Base-by-base conservation (phyloP, 2,888 invertebrate genomes). In the Brachylomia viminalis region DNA sequence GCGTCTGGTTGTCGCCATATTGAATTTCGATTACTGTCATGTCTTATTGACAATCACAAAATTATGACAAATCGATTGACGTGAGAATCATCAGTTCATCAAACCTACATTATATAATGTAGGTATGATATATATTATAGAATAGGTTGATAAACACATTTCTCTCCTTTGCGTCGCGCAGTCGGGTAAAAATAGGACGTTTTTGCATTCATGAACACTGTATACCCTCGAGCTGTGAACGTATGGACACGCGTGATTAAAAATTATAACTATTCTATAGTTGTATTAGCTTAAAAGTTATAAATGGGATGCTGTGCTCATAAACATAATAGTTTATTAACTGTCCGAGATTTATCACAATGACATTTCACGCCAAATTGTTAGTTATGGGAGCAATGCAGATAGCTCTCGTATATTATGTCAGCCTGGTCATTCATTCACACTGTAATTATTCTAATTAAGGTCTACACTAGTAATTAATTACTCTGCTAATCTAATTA, bases 361-460 rank as follows among this genome's bases (percentile, higher is more conserved):
- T 52, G 45, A 45, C 42, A 42, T 69, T 69, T 61, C 23, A n/a
- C 59, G 15, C 23, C 52, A 27, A 79, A 76, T 62, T 33, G 76
- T 61, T 62, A 33, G 17, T 38, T 58, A 77, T 0, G 30, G 15
- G 38, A 56, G 30, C 38, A 42, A 42, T 33, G 78, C n/a, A 30
- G 42, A 68, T 42, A 68, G 23, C 76, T 59, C 52, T 38, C 8
- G 33, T 52, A 27, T 54, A 13, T 47, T 62, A 75, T 82, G 71
- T 61, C 49, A 54, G 56, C 56, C 83, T 74, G 42, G 79, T 84
- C 49, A 58, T 33, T 33, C 38, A 68, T 67, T n/a, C 27, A 30
- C 15, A 23, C 62, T 74, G 1, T 58, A 58, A 72, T 80, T 33
- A 15, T 47, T 72, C 11, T 47, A 62, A 80, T 84, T 83, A 80